Evolutionary conservation across 1,140 invertebrate species (phyloP), one percentile per base, ranked within the genome.

Genomic region (Polyergus mexicanus): DNA sequence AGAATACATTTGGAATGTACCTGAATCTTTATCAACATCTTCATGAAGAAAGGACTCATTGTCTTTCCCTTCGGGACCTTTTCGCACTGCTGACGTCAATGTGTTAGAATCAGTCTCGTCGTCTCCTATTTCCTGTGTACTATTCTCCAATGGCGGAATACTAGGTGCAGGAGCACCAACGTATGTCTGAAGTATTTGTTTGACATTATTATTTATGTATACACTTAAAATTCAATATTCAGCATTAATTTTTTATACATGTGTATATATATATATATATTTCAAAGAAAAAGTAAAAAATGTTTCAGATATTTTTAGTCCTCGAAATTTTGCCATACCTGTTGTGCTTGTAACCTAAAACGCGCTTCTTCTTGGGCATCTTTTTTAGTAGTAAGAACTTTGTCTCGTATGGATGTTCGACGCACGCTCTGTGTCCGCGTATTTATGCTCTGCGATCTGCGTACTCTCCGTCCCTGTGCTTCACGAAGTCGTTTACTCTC

Each of bases 401-500:
- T 99, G 94, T 99, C 98, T 44, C 98, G 96, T 83, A 99, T 97
- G n/a, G 98, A 99, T 41, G 98, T 99, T 68, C 99, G 96, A 66
- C 98, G 96, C 56, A 99, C 98, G 35, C 98, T 99, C 92, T 99
- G 98, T 75, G 98, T 96, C 87, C 96, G 94, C 19, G 96, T 97
- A 89, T 97, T 96, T 90, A 96, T 96, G 88, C 96, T 96, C 91
- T 96, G 96, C 13, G 96, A 96, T 88, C 96, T 96, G 91, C 95
- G 95, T 47, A 97, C 96, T 83, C 96, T 94, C 90, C 96, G 93
- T 85, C 96, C 94, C 87, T 96, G 96, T 76, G 97, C 95, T 94
- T 97, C 96, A 81, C 96, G 95, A 92, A 96, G 94, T 94, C 96
- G 95, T 94, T 97, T 98, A 77, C 96, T 97, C 94, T 99, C 98